Conservation (phyloP, 1,140 invertebrate genomes). For the Drosophila equinoxialis region DNA sequence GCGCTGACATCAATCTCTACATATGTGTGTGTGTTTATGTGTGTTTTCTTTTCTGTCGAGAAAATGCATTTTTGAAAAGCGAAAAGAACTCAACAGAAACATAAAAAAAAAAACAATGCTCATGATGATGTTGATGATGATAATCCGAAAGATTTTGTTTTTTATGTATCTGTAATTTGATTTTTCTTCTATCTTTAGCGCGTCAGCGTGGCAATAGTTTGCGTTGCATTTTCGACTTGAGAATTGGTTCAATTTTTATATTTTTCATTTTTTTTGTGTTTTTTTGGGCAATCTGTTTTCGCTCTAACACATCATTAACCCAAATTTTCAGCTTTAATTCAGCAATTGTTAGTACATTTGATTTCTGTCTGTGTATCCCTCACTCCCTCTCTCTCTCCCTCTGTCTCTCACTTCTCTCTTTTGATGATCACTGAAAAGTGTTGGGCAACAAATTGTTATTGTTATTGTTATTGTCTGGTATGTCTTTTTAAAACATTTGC, state of each 20-base stretch:
- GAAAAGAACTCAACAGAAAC: conserved; percentile 59
- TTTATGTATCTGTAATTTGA: conserved; percentile 39
- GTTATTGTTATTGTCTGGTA: conserved; percentile 14
- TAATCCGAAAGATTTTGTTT: conserved; percentile 61
- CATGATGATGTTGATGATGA: conserved; percentile 51
- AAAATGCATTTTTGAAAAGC: conserved; percentile 65
- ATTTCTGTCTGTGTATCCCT: not conserved
- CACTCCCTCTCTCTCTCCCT: not conserved
- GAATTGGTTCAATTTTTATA: conserved; percentile 28
- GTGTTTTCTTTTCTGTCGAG: conserved; percentile 10
- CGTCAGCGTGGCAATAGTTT: conserved; percentile 31
- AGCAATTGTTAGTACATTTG: conserved; percentile 46
- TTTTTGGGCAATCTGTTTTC: conserved; percentile 60
- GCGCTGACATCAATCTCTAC: conserved; percentile 30
- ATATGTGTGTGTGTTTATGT: conserved; percentile 6
- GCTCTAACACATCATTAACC: conserved; percentile 71
- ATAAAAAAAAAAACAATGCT: conserved; percentile 48
- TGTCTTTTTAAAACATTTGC: conserved; percentile 17
- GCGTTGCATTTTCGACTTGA: conserved; percentile 55
- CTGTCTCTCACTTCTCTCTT: not conserved
- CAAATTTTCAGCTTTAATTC: conserved; percentile 71
- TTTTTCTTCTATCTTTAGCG: conserved; percentile 56
- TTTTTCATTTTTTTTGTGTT: too few relatives aligned
- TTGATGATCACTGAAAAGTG: conserved; percentile 6
- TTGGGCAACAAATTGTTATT: conserved; percentile 8